These are phyloP conservation scores for Prinia subflava DNA, from an alignment of 2,113 vertebrate genomes.

Conservation along the genomic window DNA sequence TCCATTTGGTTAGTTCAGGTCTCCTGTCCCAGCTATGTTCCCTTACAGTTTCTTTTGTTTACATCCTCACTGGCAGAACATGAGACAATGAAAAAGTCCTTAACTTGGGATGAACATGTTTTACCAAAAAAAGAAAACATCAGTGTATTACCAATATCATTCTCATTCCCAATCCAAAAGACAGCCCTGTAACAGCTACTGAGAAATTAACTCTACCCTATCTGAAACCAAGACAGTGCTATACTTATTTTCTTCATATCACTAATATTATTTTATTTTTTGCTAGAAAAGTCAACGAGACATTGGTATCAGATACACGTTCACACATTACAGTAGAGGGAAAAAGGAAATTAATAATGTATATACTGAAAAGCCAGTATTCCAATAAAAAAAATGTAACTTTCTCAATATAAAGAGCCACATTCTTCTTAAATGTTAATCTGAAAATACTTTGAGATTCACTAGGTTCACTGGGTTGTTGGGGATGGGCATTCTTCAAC, in stretches of 20 bases:
- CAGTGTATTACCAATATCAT: not conserved
- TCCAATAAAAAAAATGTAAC: not conserved
- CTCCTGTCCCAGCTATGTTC: too few relatives aligned
- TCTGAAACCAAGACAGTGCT: not conserved
- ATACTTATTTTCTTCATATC: not conserved
- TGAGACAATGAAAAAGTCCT: not conserved
- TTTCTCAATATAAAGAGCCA: not conserved
- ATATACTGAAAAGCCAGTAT: not conserved
- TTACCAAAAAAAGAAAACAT: not conserved
- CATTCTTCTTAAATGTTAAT: not conserved
- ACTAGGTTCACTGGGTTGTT: not conserved
- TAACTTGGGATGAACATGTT: accelerated
- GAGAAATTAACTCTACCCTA: not conserved
- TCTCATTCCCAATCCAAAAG: not conserved
- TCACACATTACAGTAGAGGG: not conserved
- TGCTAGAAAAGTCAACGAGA: not conserved
- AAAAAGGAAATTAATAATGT: not conserved
- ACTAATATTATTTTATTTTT: not conserved
- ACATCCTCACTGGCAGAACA: not conserved
- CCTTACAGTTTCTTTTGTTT: not conserved
- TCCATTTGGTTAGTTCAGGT: not conserved
- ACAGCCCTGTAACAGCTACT: not conserved
- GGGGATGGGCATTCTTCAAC: not conserved
- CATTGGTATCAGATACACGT: not conserved
- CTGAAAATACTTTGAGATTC: not conserved